phyloP scores from a whole-genome alignment of 2,888 invertebrate species.

The Heteromyza rotundicornis region DNA sequence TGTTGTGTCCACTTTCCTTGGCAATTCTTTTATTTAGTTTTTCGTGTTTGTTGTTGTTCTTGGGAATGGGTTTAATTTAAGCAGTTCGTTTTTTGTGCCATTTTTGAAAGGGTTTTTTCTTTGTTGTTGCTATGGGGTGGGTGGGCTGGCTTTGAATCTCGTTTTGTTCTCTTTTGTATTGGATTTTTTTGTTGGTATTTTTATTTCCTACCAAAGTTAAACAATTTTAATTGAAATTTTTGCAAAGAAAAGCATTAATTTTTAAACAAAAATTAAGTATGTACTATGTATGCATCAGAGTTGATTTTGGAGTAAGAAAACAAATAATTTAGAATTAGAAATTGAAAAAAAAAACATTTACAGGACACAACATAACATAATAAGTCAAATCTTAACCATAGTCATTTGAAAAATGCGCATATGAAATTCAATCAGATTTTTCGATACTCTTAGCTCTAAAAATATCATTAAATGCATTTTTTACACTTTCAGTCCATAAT shows the following conservation, averaged over 20 bases:
- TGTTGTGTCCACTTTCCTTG: conserved; percentile 1
- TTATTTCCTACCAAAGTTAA: neutral
- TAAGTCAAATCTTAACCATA: too few relatives aligned
- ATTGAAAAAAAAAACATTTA: too few relatives aligned
- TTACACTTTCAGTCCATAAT: too few relatives aligned
- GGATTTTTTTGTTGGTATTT: neutral
- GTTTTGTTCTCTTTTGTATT: neutral
- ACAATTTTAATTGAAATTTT: neutral
- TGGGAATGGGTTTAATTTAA: conserved; percentile 46
- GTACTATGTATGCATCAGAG: too few relatives aligned
- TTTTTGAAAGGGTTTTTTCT: conserved; percentile 32
- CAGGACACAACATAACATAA: too few relatives aligned
- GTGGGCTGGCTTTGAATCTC: neutral
- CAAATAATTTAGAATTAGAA: too few relatives aligned
- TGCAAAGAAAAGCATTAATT: neutral
- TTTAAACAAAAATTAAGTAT: neutral
- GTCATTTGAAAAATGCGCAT: too few relatives aligned
- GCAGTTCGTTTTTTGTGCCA: conserved; percentile 55
- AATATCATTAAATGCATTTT: too few relatives aligned
- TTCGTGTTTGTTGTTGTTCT: neutral
- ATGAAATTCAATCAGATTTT: too few relatives aligned
- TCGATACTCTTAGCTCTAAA: too few relatives aligned
- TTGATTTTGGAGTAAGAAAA: too few relatives aligned
- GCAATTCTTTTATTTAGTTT: neutral
- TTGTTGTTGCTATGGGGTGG: neutral